Conservation (phyloP, 2,888 invertebrate genomes). For the Lissonota sp. region DNA sequence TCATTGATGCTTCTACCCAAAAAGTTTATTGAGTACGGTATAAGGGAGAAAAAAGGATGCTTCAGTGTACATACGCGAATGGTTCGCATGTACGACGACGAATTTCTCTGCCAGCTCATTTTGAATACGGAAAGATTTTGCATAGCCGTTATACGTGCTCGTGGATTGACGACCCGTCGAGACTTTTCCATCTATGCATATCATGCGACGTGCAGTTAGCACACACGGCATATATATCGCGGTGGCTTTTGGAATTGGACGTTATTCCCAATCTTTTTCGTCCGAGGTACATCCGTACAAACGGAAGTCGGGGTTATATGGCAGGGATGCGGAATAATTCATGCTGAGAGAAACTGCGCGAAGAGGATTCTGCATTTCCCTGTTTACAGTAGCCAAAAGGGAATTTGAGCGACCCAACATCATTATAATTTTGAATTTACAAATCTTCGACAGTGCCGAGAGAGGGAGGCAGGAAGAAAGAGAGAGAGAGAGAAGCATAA, state of each 20-base stretch:
- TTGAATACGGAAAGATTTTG: conserved; percentile 60
- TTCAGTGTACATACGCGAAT: background rate
- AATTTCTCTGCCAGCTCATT: conserved; percentile 57
- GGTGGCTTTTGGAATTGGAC: background rate
- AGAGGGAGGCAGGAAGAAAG: conserved; percentile 48
- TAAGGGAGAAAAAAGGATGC: too few relatives aligned
- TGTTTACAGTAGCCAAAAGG: conserved; percentile 10
- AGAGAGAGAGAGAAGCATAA: conserved; percentile 52
- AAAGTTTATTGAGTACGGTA: too few relatives aligned
- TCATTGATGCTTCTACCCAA: too few relatives aligned
- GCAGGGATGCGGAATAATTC: conserved; percentile 21
- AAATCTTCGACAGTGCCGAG: conserved; percentile 25
- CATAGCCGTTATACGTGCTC: conserved; percentile 58
- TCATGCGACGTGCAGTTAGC: background rate
- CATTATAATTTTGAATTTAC: conserved; percentile 40
- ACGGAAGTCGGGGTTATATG: conserved; percentile 44
- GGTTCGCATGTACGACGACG: background rate
- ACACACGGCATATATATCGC: conserved; percentile 4
- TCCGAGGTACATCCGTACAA: conserved; percentile 30
- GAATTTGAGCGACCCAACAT: conserved; percentile 25
- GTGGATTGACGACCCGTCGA: conserved; percentile 59
- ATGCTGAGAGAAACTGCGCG: conserved; percentile 17
- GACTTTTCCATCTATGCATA: conserved; percentile 48
- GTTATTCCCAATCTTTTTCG: conserved; percentile 33
- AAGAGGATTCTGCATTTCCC: conserved; percentile 14